Conservation (phyloP, 2,797 vertebrate genomes). For the Botia kubotai region DNA sequence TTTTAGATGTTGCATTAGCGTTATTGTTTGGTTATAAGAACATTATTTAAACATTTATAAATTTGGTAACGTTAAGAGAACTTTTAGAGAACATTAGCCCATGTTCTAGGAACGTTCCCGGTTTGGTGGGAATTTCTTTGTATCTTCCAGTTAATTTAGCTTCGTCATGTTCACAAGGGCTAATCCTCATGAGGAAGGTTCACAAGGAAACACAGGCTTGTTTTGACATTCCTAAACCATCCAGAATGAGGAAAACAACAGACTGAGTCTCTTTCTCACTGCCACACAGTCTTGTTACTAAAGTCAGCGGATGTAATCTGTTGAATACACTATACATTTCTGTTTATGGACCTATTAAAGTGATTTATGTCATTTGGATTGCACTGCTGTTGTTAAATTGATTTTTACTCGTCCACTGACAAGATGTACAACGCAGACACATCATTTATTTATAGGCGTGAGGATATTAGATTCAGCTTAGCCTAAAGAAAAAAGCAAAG, state of each 20-base stretch:
- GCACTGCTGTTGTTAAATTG: neutral
- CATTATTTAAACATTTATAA: too few species aligned
- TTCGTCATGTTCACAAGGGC: neutral
- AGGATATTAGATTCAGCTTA: slow-evolving; percentile 13
- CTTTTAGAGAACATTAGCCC: too few species aligned
- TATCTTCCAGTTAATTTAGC: neutral
- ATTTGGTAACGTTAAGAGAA: too few species aligned
- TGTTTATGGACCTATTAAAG: neutral
- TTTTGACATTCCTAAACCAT: slow-evolving; percentile 14
- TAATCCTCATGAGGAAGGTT: slow-evolving; percentile 5
- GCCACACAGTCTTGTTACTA: neutral
- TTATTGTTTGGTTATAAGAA: too few species aligned
- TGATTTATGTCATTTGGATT: slow-evolving; percentile 20
- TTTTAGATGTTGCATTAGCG: too few species aligned
- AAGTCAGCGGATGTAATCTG: neutral
- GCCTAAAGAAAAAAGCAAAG: neutral
- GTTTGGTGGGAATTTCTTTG: neutral
- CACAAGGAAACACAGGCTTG: neutral
- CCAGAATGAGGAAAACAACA: neutral
- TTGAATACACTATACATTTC: neutral
- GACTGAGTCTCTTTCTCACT: neutral
- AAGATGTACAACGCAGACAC: slow-evolving; percentile 1
- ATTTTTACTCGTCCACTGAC: slow-evolving; percentile 18
- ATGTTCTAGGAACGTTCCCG: too few species aligned
- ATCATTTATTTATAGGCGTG: slow-evolving; percentile 2